Evolutionary conservation across 2,113 vertebrate genomes (phyloP).

Genomic region (Centropus bengalensis): DNA sequence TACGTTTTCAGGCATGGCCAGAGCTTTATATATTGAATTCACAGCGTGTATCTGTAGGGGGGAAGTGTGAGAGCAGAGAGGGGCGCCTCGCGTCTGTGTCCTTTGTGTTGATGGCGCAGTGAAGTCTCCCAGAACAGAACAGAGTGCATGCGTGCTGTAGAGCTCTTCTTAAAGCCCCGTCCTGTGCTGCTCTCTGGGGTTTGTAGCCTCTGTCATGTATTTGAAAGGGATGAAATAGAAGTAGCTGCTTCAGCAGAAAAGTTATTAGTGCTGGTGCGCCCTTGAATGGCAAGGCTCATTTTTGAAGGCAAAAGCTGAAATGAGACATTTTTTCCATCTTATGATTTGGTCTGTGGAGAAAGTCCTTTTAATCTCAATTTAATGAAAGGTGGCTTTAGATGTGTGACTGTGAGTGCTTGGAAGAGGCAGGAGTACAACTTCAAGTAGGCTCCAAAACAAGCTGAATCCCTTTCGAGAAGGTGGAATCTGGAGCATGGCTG

Average conservation of each 20-base stretch:
- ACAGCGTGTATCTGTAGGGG: background rate
- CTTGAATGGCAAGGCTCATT: background rate
- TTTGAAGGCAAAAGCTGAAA: conserved; percentile 26
- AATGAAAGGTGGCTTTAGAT: conserved; percentile 11
- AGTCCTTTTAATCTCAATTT: conserved; percentile 44
- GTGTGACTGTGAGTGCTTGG: background rate
- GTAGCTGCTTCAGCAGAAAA: conserved; percentile 21
- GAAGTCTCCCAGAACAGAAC: background rate
- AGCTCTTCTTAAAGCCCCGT: background rate
- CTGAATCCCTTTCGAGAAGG: background rate
- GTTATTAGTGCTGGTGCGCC: background rate
- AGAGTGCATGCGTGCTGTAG: accelerated
- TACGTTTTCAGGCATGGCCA: background rate
- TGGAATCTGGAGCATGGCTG: background rate
- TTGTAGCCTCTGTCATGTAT: background rate
- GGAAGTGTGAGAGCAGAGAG: background rate
- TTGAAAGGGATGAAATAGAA: conserved; percentile 11
- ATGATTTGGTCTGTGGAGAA: background rate
- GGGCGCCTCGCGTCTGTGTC: background rate
- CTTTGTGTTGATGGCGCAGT: background rate
- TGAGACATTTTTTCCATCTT: conserved; percentile 33
- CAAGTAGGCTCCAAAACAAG: background rate
- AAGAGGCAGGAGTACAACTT: background rate
- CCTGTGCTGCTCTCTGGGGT: background rate
- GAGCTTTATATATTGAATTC: background rate